Evolutionary conservation across 2,113 vertebrate species (phyloP), one percentile per base, ranked within the genome.

Genomic region (Perccottus glenii): DNA sequence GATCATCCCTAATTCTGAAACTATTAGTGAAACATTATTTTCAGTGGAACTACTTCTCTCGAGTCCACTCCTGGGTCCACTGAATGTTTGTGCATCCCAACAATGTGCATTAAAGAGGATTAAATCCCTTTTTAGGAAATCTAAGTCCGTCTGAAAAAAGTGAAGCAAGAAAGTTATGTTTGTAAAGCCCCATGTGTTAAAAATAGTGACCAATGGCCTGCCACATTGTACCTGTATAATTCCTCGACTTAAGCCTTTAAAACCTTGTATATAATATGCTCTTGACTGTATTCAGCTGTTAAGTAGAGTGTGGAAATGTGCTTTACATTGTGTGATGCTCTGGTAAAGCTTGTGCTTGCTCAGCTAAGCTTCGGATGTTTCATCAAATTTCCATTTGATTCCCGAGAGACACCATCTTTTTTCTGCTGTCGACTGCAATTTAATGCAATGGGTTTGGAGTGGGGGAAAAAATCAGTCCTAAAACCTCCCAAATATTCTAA

Each of bases 331-430:
- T 88, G 82, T 84, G 70, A 81, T 83, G 82, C 80, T 81, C 79
- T 2, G 58, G 27, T 80, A 83, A 86, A 85, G 85, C 86, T 87
- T 86, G 75, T 87, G 86, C 86, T 87, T 78, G 81, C 88, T 89
- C 88, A 89, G 84, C 88, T 88, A 84, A 86, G 88, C 86, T 87
- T 78, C 72, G 67, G 87, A 89, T 76, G 83, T 87, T 82, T 87
- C 88, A 88, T 89, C 84, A 85, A 82, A 85, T 89, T 86, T 83
- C 82, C 75, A 85, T 87, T 83, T 73, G 73, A 86, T 82, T 85
- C 80, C 15, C 0, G 74, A 82, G 80, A 85, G 80, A 87, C 84
- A 76, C 75, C 81, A 84, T 85, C 79, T 77, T 84, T 27, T 27
- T 88, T 85, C 79, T 88, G 86, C 88, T 77, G 77, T 74, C 72